These are phyloP conservation scores for Stegodyphus mimosarum DNA, from an alignment of 1,140 invertebrate genomes.

Conservation along the genomic window DNA sequence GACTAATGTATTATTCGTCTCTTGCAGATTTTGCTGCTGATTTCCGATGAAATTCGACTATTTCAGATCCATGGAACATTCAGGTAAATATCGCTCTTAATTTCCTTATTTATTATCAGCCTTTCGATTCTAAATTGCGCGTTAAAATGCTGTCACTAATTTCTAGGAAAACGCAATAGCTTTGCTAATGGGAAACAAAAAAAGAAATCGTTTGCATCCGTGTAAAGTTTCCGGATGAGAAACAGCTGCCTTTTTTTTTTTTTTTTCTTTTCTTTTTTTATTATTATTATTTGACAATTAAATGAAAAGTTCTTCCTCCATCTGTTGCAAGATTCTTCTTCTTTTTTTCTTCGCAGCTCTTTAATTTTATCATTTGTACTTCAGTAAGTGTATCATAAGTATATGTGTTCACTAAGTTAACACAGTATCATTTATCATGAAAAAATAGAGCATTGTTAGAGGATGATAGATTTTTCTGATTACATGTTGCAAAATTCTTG, in stretches of 20 bases:
- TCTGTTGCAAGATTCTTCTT: no score
- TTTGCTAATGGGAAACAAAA: neutral
- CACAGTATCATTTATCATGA: no score
- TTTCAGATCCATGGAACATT: conserved; percentile 14
- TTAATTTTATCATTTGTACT: no score
- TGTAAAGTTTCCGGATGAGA: neutral
- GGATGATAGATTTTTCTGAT: no score
- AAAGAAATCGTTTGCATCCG: neutral
- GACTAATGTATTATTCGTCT: neutral
- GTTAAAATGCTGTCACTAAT: neutral
- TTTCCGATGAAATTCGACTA: conserved; percentile 16
- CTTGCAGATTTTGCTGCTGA: neutral
- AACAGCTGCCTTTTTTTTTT: neutral
- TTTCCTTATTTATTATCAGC: neutral
- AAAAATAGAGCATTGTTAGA: no score
- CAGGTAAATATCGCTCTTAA: neutral
- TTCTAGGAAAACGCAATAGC: neutral
- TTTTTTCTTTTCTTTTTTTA: no score
- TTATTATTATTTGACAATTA: no score
- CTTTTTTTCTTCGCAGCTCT: no score
- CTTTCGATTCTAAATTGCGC: neutral
- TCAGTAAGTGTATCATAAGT: no score
- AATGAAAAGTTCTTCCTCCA: no score
- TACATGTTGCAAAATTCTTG: no score
- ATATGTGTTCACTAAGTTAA: no score